phyloP scores from a whole-genome alignment of 2,888 invertebrate genomes.

The Aphodius granarius region DNA sequence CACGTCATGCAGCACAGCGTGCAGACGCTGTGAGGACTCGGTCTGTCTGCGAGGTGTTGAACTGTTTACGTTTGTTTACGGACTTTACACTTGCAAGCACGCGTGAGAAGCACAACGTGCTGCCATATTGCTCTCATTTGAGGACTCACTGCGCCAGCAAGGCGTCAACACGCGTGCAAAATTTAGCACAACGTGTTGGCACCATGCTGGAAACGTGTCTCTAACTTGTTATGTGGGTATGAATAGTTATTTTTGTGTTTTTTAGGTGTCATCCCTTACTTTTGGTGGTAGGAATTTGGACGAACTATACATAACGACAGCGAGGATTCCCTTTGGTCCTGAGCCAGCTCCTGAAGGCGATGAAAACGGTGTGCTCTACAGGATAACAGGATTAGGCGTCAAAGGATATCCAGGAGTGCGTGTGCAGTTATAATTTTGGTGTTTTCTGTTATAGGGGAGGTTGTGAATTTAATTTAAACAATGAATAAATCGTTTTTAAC shows the following conservation, averaged over 20 bases:
- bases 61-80: no score
- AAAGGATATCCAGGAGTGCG: constrained; percentile 56
- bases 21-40: no score
- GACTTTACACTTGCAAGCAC: no score
- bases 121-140: no score
- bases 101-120: no score
- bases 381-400: constrained; percentile 58
- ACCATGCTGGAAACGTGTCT: no score
- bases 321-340: constrained; percentile 56
- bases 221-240: no score
- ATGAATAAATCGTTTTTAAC: background rate
- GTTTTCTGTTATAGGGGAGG: background rate
- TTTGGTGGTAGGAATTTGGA: constrained; percentile 72
- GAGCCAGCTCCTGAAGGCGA: constrained; percentile 60
- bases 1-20: no score
- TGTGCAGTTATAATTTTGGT: constrained; percentile 24
- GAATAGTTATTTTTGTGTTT: constrained; percentile 23
- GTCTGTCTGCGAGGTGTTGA: no score
- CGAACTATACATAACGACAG: constrained; percentile 71
- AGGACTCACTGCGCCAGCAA: no score
- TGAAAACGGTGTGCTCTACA: constrained; percentile 57
- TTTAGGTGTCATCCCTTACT: constrained; percentile 64
- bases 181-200: no score
- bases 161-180: no score
- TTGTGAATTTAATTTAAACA: background rate